These are phyloP conservation scores for Ranitomeya variabilis DNA, from an alignment of 2,113 vertebrate species.

Conservation along the genomic window DNA sequence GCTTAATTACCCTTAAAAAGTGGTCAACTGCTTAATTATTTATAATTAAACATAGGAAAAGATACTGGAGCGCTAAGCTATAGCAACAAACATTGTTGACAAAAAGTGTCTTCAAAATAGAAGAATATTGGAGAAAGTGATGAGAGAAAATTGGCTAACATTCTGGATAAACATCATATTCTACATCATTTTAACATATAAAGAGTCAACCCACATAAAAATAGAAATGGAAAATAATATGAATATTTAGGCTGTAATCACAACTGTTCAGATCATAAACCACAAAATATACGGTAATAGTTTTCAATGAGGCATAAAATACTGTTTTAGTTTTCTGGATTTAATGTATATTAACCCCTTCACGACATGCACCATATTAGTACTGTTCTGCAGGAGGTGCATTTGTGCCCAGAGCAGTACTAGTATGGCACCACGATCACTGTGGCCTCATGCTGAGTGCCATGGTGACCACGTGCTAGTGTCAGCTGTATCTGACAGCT, in stretches of 20 bases:
- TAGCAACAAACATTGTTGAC: constrained; percentile 26
- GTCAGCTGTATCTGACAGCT: too few species aligned
- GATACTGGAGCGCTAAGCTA: not conserved
- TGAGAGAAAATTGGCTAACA: constrained; percentile 42
- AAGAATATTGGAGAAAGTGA: constrained; percentile 34
- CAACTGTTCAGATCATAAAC: not conserved
- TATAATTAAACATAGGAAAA: constrained; percentile 21
- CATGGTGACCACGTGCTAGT: too few species aligned
- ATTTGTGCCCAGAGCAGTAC: too few species aligned
- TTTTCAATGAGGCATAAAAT: not conserved
- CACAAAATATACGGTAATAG: not conserved
- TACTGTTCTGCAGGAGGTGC: too few species aligned
- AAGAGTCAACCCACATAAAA: constrained; percentile 18
- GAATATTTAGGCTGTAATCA: not conserved
- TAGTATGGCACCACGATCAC: too few species aligned
- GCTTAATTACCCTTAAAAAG: constrained; percentile 8
- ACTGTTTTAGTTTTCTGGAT: not conserved
- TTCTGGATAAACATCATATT: constrained; percentile 33
- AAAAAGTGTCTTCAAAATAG: constrained; percentile 10
- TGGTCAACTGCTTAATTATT: constrained; percentile 16
- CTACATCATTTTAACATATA: constrained; percentile 29
- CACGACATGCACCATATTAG: not conserved
- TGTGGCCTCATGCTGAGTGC: too few species aligned
- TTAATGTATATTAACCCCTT: not conserved
- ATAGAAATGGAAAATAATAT: constrained; percentile 35